Base-by-base conservation (phyloP, 1,140 invertebrate genomes). In the Dreissena rostriformis region DNA sequence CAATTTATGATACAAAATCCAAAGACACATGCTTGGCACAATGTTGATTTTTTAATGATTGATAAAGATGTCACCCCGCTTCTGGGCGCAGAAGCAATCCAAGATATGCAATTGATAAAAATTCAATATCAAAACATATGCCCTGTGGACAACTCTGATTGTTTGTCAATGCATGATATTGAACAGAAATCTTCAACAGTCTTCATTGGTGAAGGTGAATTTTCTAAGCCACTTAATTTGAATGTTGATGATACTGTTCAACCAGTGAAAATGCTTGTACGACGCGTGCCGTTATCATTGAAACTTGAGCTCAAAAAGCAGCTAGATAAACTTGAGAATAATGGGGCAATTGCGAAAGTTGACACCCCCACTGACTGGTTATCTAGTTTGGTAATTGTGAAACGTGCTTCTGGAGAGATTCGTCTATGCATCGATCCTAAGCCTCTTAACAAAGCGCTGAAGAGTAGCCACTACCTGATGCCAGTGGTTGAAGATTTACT, bases 361-460 rank as follows among this genome's bases (percentile, higher is more conserved):
- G 86, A 90, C 67, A 86, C 82, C 51, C 87, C 87, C n/a, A 91
- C 88, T n/a, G 88, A 91, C 39, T 90, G 86, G 85, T n/a, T n/a
- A n/a, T 86, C 73, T 0, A n/a, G 57, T 2, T 28, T 90, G 19
- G 86, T 89, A 14, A 67, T 89, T 49, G 84, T 89, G 17, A 76
- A 74, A 12, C 89, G 87, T 70, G 67, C 85, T 14, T 26, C 29
- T 12, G 53, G 53, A 26, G 76, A 80, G 73, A 57, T 80, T 5
- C 61, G 71, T 7, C 22, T 80, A 12, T 87, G 65, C 53, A 77
- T 81, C n/a, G 82, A 89, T 49, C 87, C 88, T 7, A 85, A 79
- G 80, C 82, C 88, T 0, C 39, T 86, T 24, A 88, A 88, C 65
- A 53, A 82, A 72, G 88, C 88, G 14, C 39, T 88, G 8, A 85